phyloP scores from a whole-genome alignment of 2,113 vertebrate genomes.

The Gobiocypris rarus region DNA sequence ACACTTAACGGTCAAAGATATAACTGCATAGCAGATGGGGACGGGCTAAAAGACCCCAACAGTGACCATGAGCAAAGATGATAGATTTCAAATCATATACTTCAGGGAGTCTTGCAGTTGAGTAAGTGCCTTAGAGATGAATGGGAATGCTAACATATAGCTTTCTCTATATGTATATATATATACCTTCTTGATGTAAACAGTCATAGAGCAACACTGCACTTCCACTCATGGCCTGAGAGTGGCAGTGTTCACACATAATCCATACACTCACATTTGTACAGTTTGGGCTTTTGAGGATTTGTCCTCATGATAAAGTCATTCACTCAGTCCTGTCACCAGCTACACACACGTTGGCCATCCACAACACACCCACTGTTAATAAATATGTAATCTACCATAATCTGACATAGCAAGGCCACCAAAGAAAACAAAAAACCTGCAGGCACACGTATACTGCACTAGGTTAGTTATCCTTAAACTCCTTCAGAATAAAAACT shows the following conservation, averaged over 20 bases:
- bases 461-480: background rate
- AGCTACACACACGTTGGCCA: conserved; percentile 10
- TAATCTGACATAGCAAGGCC: background rate
- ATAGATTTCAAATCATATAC: background rate
- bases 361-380: conserved; percentile 7
- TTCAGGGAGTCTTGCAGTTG: background rate
- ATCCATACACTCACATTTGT: background rate
- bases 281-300: conserved; percentile 1
- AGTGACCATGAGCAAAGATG: too few species aligned
- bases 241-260: conserved; percentile 51
- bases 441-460: background rate
- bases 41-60: too few species aligned
- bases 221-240: conserved; percentile 40
- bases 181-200: background rate
- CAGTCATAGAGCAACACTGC: background rate
- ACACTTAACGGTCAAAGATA: too few species aligned
- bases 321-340: conserved; percentile 16
- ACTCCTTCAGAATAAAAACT: background rate
- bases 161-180: background rate
- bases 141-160: background rate
- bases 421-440: background rate
- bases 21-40: too few species aligned
- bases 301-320: background rate
- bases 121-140: background rate
- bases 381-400: conserved; percentile 1